Conservation (phyloP, 2,113 vertebrate species). For the Rattus norvegicus region GRCr8 NC_086021.1:129217501-129218000, state of each 20-base stretch:
- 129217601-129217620: slow-evolving; percentile 32
- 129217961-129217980: not conserved
- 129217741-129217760: slow-evolving; percentile 21
- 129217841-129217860: not conserved
- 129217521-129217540: slow-evolving; percentile 1
- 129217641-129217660: slow-evolving; percentile 42
- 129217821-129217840: slow-evolving; percentile 27
- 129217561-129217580: not conserved
- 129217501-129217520: not conserved
- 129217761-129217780: slow-evolving; percentile 45
- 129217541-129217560: not conserved
- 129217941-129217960: not conserved
- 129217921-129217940: not conserved
- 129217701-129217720: slow-evolving; percentile 70
- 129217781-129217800: slow-evolving; percentile 48
- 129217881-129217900: slow-evolving; percentile 48
- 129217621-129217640: not conserved
- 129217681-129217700: slow-evolving; percentile 58
- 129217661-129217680: slow-evolving; percentile 16
- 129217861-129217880: slow-evolving; percentile 24
- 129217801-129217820: not conserved
- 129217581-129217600: slow-evolving; percentile 27
- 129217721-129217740: not conserved
- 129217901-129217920: slow-evolving; percentile 45
- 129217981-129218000: not conserved